A percentile compares a stretch with the other conserved stretches of the same genome.
phyloP scores from a whole-genome alignment of 2,797 vertebrate species.

The Synanceia verrucosa region DNA sequence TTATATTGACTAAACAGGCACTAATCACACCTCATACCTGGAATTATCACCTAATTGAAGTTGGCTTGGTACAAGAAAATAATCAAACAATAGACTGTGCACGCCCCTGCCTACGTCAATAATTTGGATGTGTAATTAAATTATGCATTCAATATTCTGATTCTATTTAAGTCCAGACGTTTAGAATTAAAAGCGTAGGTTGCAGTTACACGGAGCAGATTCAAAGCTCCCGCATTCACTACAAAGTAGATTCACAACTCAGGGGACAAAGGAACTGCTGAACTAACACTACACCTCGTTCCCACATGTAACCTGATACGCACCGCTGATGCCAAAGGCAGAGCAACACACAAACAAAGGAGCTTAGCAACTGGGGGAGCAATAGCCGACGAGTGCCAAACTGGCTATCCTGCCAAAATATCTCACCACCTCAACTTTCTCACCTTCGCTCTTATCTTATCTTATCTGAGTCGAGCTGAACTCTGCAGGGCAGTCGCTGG shows the following conservation, averaged over 20 bases:
- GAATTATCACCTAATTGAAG: constrained; percentile 31
- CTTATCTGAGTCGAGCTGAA: constrained; percentile 52
- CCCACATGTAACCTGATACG: constrained; percentile 73
- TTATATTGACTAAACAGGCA: background rate
- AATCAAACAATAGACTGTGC: constrained; percentile 34
- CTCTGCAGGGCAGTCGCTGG: constrained; percentile 58
- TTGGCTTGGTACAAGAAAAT: constrained; percentile 7
- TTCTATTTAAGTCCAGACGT: constrained; percentile 41
- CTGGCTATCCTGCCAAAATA: constrained; percentile 35
- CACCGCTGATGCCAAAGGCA: constrained; percentile 64
- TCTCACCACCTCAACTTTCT: constrained; percentile 63
- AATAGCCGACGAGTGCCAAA: constrained; percentile 39
- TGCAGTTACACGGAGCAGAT: constrained; percentile 49
- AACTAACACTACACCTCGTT: constrained; percentile 75
- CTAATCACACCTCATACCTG: constrained; percentile 10
- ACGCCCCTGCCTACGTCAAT: constrained; percentile 30
- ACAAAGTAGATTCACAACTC: constrained; percentile 61
- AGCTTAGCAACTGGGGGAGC: constrained; percentile 72
- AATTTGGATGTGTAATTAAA: constrained; percentile 35
- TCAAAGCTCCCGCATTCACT: constrained; percentile 52
- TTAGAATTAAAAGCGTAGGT: constrained; percentile 34
- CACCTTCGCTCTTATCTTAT: constrained; percentile 72
- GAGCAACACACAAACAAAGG: constrained; percentile 77
- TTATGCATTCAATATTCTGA: constrained; percentile 44
- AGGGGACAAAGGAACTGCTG: constrained; percentile 76